phyloP scores from a whole-genome alignment of 2,113 vertebrate species.

The rat (Rattus norvegicus) region GRCr8 NC_086024.1:112233501-112234000 shows the following conservation, averaged over 20 bases:
- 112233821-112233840: not conserved
- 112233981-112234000: not conserved
- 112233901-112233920: not conserved
- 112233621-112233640: not conserved
- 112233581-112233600: not conserved
- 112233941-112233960: not conserved
- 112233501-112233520: slow-evolving; percentile 37
- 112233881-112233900: not conserved
- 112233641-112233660: not conserved
- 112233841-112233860: not conserved
- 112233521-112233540: slow-evolving; percentile 47
- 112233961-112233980: not conserved
- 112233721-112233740: not conserved
- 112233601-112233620: not conserved
- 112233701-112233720: not conserved
- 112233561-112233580: not conserved
- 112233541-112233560: not conserved
- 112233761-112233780: not conserved
- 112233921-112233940: not conserved
- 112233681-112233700: not conserved
- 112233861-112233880: not conserved
- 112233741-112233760: not conserved
- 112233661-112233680: not conserved
- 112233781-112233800: not conserved
- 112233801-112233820: not conserved